phyloP scores from a whole-genome alignment of 2,797 vertebrate genomes.

The Alectoris magna region DNA sequence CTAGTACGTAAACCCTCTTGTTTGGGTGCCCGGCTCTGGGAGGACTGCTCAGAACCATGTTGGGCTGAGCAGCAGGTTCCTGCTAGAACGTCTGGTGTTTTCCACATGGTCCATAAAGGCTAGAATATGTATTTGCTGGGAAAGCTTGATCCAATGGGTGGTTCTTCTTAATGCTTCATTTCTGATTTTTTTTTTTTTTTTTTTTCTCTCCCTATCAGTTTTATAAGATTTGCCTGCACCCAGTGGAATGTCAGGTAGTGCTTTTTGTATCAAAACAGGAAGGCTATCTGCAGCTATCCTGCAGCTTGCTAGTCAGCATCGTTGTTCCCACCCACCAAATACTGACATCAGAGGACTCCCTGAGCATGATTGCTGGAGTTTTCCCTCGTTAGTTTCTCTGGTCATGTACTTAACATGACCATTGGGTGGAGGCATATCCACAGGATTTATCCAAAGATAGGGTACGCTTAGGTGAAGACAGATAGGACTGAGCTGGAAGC shows the following conservation, averaged over 20 bases:
- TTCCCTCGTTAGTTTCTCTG: conserved; percentile 73
- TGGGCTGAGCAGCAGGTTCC: conserved; percentile 36
- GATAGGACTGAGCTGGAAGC: neutral
- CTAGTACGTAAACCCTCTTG: neutral
- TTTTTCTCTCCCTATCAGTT: neutral
- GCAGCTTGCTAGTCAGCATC: conserved; percentile 8
- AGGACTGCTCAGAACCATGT: neutral
- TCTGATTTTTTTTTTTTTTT: neutral
- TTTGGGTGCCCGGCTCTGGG: neutral
- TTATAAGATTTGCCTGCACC: neutral
- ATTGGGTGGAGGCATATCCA: conserved; percentile 80
- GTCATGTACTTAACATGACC: conserved; percentile 71
- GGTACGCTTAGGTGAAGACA: neutral
- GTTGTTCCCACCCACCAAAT: conserved; percentile 48
- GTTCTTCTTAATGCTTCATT: neutral
- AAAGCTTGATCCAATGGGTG: neutral
- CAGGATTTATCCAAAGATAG: conserved; percentile 56
- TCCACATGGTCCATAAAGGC: conserved; percentile 26
- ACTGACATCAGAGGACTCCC: conserved; percentile 66
- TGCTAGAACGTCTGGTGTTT: neutral
- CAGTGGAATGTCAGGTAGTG: neutral
- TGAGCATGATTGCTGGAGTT: conserved; percentile 71
- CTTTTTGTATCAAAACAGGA: neutral
- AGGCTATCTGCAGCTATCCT: neutral
- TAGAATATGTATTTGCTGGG: neutral